phyloP scores from a whole-genome alignment of 2,797 vertebrate species.

The Buceros bicornis region DNA sequence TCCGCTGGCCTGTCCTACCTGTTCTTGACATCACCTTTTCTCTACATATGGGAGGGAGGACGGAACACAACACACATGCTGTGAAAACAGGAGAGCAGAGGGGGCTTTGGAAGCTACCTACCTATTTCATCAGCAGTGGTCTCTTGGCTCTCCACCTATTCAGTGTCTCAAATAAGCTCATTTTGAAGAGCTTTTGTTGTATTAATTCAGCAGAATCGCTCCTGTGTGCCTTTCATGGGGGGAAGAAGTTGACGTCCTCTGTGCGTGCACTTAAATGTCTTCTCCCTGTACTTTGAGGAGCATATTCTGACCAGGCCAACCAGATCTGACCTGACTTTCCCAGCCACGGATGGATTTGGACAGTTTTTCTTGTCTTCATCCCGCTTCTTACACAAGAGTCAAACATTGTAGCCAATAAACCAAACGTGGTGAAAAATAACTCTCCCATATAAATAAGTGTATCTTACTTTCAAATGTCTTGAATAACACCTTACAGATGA shows the following conservation, averaged over 20 bases:
- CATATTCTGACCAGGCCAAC: not conserved
- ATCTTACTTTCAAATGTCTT: not conserved
- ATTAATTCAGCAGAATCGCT: not conserved
- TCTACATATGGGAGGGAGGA: accelerated
- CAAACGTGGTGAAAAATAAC: not conserved
- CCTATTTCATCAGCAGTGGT: not conserved
- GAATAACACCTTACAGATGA: not conserved
- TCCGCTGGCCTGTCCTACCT: not conserved
- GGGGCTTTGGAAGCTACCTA: not conserved
- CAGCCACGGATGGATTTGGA: not conserved
- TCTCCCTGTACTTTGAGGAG: not conserved
- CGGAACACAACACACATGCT: not conserved
- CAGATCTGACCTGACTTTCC: not conserved
- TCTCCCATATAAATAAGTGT: not conserved
- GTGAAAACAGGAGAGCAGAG: not conserved
- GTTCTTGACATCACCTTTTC: not conserved
- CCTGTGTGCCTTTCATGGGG: not conserved
- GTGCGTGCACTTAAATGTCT: not conserved
- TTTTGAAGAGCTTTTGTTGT: not conserved
- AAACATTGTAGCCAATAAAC: not conserved
- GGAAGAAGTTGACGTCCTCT: not conserved
- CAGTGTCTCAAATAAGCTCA: not conserved
- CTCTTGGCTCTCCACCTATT: not conserved
- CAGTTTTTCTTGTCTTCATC: not conserved
- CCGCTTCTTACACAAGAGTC: not conserved